Conservation (phyloP, 2,797 vertebrate species). For the Coracias cyanogaster region DNA sequence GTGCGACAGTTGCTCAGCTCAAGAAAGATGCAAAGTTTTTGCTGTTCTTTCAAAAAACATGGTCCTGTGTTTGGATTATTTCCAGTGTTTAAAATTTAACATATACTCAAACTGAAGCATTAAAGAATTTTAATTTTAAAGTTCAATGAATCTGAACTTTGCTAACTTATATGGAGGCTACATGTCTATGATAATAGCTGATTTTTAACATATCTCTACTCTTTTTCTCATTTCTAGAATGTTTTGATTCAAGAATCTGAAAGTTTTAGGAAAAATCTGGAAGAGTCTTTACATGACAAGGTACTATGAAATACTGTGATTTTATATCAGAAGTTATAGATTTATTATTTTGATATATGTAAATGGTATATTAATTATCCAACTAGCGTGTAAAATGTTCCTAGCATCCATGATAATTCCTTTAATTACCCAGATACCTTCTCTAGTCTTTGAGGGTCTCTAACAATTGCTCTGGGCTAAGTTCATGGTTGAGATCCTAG, state of each 20-base stretch:
- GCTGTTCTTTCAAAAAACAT: not conserved
- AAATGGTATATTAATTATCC: not conserved
- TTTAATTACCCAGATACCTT: not conserved
- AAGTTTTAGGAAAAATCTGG: constrained; percentile 94
- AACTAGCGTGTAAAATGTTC: not conserved
- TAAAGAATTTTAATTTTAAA: not conserved
- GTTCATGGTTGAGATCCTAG: not conserved
- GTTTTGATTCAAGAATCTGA: constrained; percentile 97
- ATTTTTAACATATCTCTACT: not conserved
- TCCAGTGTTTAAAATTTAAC: not conserved
- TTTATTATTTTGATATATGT: not conserved
- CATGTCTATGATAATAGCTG: not conserved
- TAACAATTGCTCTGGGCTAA: not conserved
- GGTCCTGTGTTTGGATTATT: not conserved
- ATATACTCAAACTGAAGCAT: not conserved
- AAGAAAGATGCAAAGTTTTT: not conserved
- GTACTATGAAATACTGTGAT: constrained; percentile 74
- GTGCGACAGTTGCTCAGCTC: not conserved
- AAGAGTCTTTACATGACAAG: constrained; percentile 97
- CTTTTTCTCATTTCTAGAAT: constrained; percentile 82
- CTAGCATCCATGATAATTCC: not conserved
- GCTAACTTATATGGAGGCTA: not conserved
- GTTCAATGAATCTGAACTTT: not conserved
- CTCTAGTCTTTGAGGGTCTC: not conserved
- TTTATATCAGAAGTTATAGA: not conserved